Percentiles rank a stretch among this genome's conserved stretches.
Evolutionary conservation across 1,140 invertebrate genomes (phyloP).

Genomic region (Ditylenchus dipsaci): DNA sequence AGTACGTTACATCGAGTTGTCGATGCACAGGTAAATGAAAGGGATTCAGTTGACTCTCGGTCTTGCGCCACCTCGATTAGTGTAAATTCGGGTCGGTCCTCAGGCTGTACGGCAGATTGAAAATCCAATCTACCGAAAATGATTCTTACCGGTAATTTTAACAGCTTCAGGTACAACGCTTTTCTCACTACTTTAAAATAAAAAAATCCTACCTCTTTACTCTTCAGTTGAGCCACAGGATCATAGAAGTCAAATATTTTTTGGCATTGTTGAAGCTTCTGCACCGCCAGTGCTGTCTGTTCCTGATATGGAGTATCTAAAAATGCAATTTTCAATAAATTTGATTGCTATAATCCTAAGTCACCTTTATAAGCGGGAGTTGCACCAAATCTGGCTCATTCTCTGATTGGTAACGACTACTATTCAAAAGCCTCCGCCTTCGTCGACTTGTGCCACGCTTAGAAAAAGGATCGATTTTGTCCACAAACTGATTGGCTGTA

Average conservation of each 20-base stretch:
- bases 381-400: constrained; percentile 55
- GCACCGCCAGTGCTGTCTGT: constrained; percentile 63
- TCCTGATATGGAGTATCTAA: constrained; percentile 72
- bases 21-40: too few species aligned
- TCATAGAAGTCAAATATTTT: constrained; percentile 63
- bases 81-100: too few species aligned
- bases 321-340: too few species aligned
- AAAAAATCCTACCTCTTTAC: constrained; percentile 65
- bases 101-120: too few species aligned
- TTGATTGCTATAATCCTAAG: too few species aligned
- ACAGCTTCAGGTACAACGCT: too few species aligned
- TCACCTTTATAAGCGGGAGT: constrained; percentile 55
- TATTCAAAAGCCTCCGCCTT: constrained; percentile 48
- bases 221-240: constrained; percentile 59
- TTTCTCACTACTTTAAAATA: too few species aligned
- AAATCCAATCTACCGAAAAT: too few species aligned
- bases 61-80: too few species aligned
- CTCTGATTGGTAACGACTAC: constrained; percentile 54
- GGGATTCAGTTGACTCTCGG: too few species aligned
- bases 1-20: too few species aligned
- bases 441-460: constrained; percentile 53
- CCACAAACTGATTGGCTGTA: constrained; percentile 57
- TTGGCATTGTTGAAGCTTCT: constrained; percentile 64
- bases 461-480: constrained; percentile 56
- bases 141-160: too few species aligned